Base-by-base conservation (phyloP, 2,888 invertebrate genomes). In the Nudaria mundana region DNA sequence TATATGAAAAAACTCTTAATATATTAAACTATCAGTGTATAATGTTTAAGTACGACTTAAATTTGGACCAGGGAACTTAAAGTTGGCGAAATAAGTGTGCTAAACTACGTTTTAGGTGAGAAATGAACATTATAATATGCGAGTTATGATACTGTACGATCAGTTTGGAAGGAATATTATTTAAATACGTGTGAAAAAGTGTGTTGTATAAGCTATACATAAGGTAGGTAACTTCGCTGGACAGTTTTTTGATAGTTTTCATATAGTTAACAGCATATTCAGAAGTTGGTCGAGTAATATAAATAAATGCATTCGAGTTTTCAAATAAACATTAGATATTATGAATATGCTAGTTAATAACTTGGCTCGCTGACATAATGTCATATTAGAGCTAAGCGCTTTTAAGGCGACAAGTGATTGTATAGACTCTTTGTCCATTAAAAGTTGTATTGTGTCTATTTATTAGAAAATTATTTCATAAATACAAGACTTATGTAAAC, bases 271-370 rank as follows among this genome's bases (percentile, higher is more conserved):
- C 30, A 48, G 56, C 54, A 45, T 52, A 51, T 52, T 44, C 38
- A 36, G 52, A 47, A 57, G 61, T 58, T 56, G 38, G 23, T 46
- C 23, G 35, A 48, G 41, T 46, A 44, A 49, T 51, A 46, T 46
- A 34, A 34, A 66, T 44, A 63, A 60, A 63, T 65, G 69, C 59
- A 57, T 48, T 57, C 48, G 67, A 66, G 70, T 70, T 71, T 71
- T 69, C 69, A 63, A n/a, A 65, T 64, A 61, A 52, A 48, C 38
- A 33, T 28, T 55, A 55, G 55, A 45, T n/a, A 37, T 48, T 48
- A 37, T 46, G 30, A 48, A 37, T 35, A 38, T 48, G 52, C 49
- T 57, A n/a, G 49, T 37, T 45, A 33, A 44, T 59, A 56, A 43
- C 36, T 32, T 36, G 48, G 51, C 57, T 56, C 57, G 40, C 36